Base-by-base conservation (phyloP, 1,140 invertebrate species). In the Asbolus verrucosus region DNA sequence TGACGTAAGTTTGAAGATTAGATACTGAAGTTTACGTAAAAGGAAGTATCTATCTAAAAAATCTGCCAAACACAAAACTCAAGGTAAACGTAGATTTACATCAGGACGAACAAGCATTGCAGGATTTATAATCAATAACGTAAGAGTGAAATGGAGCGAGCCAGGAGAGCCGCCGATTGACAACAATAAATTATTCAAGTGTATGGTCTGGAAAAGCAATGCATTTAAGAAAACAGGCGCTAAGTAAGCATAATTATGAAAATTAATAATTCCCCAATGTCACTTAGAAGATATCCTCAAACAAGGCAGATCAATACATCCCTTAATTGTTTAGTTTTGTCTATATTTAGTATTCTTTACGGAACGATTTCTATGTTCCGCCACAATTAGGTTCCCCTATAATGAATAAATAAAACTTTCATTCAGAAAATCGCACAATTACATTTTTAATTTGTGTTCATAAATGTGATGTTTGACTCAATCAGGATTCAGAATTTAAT, bases 51-150 rank as follows among this genome's bases (percentile, higher is more conserved):
- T n/a, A 11, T 36, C 33, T 38, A 50, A 50, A 50, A 27, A 24
- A 24, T 54, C n/a, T 24, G 46, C 46, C 46, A 54, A 46, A 46
- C 19, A 46, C 41, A 9, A 43, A 54, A 24, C 21, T 54, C 19
- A 27, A 54, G 46, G 46, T 54, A 27, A 54, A 46, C n/a, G 18
- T 5, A 18, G 41, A 46, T 15, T 27, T 27, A 27, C 24, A 4
- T 27, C 24, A 8, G 24, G 46, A 59, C 46, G 15, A 27, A 46
- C 41, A 14, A 21, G 31, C 39, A 30, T 43, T 46, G 15, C 62
- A 27, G 38, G 39, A 63, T 63, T 63, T 63, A 63, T 38, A 39
- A 63, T 63, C 61, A 15, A 63, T 63, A 63, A 63, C 15, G 59
- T 36, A 19, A 36, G 33, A 63, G 33, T n/a, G 61, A 63, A 63